Conservation (phyloP, 2,888 invertebrate species). For the Papilio protenor region DNA sequence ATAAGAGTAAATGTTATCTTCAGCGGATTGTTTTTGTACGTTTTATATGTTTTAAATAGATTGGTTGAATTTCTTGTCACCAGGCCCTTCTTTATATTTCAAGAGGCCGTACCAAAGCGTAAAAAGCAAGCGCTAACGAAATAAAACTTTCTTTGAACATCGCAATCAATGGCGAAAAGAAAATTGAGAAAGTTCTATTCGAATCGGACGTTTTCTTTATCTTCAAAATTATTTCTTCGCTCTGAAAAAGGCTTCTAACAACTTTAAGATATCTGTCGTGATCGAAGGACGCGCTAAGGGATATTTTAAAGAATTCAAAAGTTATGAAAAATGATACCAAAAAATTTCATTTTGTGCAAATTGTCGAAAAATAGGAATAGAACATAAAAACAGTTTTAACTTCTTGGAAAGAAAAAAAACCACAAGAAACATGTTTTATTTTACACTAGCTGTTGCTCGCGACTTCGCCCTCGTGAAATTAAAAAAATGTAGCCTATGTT, state of each 20-base stretch:
- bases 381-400: too few species aligned
- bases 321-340: not conserved
- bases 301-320: not conserved
- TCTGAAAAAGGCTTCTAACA: slow-evolving; percentile 47
- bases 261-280: slow-evolving; percentile 44
- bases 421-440: too few species aligned
- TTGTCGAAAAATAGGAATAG: too few species aligned
- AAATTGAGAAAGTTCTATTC: slow-evolving; percentile 38
- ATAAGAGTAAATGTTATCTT: not conserved
- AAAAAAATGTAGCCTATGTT: too few species aligned
- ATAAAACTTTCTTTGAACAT: slow-evolving; percentile 39
- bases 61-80: too few species aligned
- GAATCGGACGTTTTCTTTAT: slow-evolving; percentile 38
- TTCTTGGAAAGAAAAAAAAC: too few species aligned
- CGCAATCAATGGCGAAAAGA: slow-evolving; percentile 37
- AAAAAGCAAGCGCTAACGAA: slow-evolving; percentile 19
- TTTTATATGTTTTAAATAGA: too few species aligned
- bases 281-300: slow-evolving; percentile 17
- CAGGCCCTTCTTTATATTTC: not conserved
- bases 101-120: not conserved
- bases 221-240: slow-evolving; percentile 50
- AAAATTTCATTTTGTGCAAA: too few species aligned
- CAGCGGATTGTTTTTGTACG: too few species aligned
- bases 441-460: too few species aligned
- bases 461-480: too few species aligned